These are phyloP conservation scores for Diplodus puntazzo DNA, from an alignment of 2,797 vertebrate genomes.

Conservation along the genomic window DNA sequence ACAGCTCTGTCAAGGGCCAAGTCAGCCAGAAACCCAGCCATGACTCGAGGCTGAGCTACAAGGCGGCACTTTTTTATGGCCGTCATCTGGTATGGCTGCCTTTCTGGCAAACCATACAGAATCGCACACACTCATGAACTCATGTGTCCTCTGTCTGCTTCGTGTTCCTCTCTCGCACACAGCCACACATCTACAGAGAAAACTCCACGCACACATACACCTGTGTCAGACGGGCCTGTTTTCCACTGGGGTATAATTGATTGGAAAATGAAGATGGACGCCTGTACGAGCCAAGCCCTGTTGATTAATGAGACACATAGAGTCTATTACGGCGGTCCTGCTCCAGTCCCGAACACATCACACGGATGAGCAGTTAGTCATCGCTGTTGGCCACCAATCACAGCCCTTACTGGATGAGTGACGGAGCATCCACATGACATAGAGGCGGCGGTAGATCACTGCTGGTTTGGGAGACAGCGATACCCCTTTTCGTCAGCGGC, in stretches of 20 bases:
- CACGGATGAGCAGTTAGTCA: constrained; percentile 41
- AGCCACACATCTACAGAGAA: constrained; percentile 26
- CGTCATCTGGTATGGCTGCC: constrained; percentile 61
- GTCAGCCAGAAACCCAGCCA: constrained; percentile 66
- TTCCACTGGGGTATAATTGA: constrained; percentile 62
- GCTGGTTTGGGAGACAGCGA: constrained; percentile 35
- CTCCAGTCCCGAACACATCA: constrained; percentile 48
- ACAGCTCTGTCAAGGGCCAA: constrained; percentile 50
- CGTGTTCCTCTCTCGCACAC: constrained; percentile 32
- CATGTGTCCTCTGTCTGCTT: constrained; percentile 37
- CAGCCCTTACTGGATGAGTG: constrained; percentile 38
- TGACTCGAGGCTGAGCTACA: constrained; percentile 54
- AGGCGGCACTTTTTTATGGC: constrained; percentile 54
- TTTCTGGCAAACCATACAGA: constrained; percentile 58
- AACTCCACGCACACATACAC: constrained; percentile 38
- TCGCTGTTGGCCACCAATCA: constrained; percentile 35
- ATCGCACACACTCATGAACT: constrained; percentile 49
- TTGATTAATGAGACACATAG: constrained; percentile 52
- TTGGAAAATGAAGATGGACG: constrained; percentile 64
- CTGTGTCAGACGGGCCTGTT: constrained; percentile 48
- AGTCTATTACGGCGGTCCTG: constrained; percentile 43
- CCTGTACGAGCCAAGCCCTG: constrained; percentile 33
- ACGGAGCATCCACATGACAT: constrained; percentile 22
- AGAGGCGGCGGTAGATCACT: constrained; percentile 11
- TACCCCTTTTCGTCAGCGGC: constrained; percentile 32